Evolutionary conservation across 1,140 invertebrate species (phyloP).

Genomic region (Chironomus striatipennis): DNA sequence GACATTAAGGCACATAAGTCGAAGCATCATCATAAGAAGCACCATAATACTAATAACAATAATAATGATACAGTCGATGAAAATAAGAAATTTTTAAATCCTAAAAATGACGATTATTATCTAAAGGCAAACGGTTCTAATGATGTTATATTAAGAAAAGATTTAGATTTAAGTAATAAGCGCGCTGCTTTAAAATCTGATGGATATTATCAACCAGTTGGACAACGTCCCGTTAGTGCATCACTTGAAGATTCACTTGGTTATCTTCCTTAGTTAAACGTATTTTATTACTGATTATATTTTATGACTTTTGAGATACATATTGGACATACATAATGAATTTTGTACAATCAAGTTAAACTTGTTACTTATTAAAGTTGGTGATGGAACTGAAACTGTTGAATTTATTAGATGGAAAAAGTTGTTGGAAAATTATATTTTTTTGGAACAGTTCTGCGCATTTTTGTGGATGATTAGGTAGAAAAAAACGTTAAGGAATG

Average conservation of each 20-base stretch:
- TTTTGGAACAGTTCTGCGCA: too few relatives aligned
- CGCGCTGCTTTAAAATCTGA: conserved; percentile 29
- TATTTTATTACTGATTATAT: background rate
- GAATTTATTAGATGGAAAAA: too few relatives aligned
- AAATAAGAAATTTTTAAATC: conserved; percentile 28
- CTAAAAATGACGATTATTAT: conserved; percentile 36
- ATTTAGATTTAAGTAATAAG: conserved; percentile 27
- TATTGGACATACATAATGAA: too few relatives aligned
- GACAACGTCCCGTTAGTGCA: conserved; percentile 33
- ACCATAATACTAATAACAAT: background rate
- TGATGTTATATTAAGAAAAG: conserved; percentile 27
- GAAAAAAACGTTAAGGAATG: too few relatives aligned
- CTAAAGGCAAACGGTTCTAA: conserved; percentile 36
- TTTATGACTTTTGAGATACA: too few relatives aligned
- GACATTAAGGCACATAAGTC: background rate
- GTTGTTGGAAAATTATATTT: too few relatives aligned
- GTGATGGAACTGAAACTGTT: too few relatives aligned
- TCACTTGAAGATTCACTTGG: conserved; percentile 41
- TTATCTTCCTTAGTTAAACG: conserved; percentile 38
- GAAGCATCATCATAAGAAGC: conserved; percentile 17
- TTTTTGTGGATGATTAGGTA: too few relatives aligned
- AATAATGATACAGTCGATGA: conserved; percentile 23
- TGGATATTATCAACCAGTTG: conserved; percentile 37
- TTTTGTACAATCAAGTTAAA: too few relatives aligned
- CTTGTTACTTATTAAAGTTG: too few relatives aligned